Conservation (phyloP, 2,888 invertebrate species). For the Scaptodrosophila latifasciaeformis region DNA sequence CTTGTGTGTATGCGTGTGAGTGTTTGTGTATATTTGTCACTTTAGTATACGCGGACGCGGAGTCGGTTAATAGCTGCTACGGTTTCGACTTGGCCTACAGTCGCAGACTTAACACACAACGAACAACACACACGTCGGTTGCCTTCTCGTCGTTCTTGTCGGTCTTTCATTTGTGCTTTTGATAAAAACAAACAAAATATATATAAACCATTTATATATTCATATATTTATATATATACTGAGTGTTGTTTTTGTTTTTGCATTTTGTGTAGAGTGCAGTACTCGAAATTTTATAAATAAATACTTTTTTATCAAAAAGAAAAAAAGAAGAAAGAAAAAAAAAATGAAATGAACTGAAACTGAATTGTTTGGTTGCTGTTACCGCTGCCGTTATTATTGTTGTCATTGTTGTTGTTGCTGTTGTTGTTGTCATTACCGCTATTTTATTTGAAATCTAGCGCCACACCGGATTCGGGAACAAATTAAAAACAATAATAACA, state of each 20-base stretch:
- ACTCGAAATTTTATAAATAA: no score
- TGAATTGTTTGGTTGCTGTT: slow-evolving; percentile 19
- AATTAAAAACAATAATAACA: no score
- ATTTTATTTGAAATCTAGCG: not conserved
- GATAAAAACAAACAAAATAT: slow-evolving; percentile 28
- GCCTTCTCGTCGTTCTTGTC: no score
- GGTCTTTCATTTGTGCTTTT: slow-evolving; percentile 9
- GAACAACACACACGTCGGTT: slow-evolving; percentile 33
- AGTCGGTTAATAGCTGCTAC: slow-evolving; percentile 52
- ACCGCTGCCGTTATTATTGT: slow-evolving; percentile 3
- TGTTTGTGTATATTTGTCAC: not conserved
- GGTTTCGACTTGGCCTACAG: slow-evolving; percentile 42
- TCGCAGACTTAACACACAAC: slow-evolving; percentile 22
- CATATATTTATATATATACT: slow-evolving; percentile 3
- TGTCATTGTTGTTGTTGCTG: not conserved
- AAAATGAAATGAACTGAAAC: slow-evolving; percentile 25
- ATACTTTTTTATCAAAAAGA: slow-evolving; percentile 14
- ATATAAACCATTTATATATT: slow-evolving; percentile 20
- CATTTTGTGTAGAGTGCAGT: no score
- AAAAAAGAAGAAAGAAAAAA: not conserved
- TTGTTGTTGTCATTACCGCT: slow-evolving; percentile 8
- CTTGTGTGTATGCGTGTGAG: slow-evolving; percentile 33
- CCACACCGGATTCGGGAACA: not conserved
- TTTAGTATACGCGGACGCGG: no score
- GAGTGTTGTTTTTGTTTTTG: not conserved